Evolutionary conservation across 2,113 vertebrate species (phyloP).

Genomic region (Agapornis roseicollis): DNA sequence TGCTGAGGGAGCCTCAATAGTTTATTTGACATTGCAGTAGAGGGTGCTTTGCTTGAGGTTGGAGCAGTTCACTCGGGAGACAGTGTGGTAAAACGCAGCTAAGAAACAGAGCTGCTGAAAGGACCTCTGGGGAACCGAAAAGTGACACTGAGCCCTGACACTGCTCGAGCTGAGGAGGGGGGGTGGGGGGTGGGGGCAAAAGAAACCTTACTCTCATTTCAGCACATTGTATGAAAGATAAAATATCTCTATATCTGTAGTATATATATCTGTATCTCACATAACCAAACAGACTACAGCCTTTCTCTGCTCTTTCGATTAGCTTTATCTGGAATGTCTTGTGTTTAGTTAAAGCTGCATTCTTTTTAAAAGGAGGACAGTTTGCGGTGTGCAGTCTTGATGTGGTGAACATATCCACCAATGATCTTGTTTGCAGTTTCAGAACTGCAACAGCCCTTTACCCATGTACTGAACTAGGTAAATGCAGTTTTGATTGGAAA

Average conservation of each 20-base stretch:
- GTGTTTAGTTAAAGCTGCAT: not conserved
- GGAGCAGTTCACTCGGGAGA: not conserved
- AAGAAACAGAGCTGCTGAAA: not conserved
- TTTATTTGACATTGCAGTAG: not conserved
- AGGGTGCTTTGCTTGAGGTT: not conserved
- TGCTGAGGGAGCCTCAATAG: not conserved
- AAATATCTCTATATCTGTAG: not conserved
- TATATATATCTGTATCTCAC: not conserved
- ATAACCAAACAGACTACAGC: not conserved
- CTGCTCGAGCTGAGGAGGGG: no score
- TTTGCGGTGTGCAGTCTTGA: not conserved
- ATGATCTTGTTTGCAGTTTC: not conserved
- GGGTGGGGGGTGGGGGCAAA: no score
- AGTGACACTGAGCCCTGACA: not conserved
- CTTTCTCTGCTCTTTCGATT: not conserved
- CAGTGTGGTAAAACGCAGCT: not conserved
- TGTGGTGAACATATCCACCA: accelerated
- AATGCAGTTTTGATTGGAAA: not conserved
- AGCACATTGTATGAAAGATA: not conserved
- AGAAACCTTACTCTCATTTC: not conserved
- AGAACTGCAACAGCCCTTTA: not conserved
- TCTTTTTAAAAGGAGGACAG: not conserved
- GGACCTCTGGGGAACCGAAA: not conserved
- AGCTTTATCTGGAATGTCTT: not conserved
- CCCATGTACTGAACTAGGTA: not conserved